Base-by-base conservation (phyloP, 2,113 vertebrate genomes). In the Cyprinus carpio region DNA sequence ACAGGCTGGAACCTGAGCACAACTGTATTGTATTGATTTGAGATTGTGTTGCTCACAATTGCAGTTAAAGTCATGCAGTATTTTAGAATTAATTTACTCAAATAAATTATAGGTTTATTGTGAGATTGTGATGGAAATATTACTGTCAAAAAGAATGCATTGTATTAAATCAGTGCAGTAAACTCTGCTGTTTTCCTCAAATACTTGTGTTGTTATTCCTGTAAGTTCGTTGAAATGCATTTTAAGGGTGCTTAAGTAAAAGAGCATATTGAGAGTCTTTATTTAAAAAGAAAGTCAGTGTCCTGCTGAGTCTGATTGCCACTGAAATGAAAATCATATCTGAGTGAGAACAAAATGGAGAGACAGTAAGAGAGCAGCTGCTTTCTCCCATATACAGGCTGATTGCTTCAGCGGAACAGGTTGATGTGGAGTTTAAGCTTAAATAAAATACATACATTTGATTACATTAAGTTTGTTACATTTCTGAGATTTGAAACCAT, bases 201-300 rank as follows among this genome's bases (percentile, higher is more conserved):
- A 34, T 34, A 34, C 49, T 37, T 37, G 37, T 40, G 37, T 58
- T 76, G 4, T 34, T 58, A 54, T 49, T 23, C 27, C 4, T 23
- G 11, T n/a, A 46, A 46, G 0, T 51, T 20, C 25, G 18, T n/a
- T 29, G 16, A 34, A 23, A 40, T 60, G 15, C 20, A 78, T 78
- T 78, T 37, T 54, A 58, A n/a, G 29, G 29, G 29, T 78, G 54
- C 54, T 78, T 78, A 78, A 60, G 5, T 60, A 78, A 60, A 78
- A 60, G 49, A 51, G 31, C 27, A 60, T 6, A 78, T 60, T 37
- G 54, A 56, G 31, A 79, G 76, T 37, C 23, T 27, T 78, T 34
- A 60, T 78, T 60, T 78, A 15, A 46, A 46, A 78, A 78, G 20
- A 7, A 78, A 37, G 31, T 54, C 16, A 6, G 75, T 51, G 6